Conservation (phyloP, 2,797 vertebrate species). For the Eulemur coronatus region DNA sequence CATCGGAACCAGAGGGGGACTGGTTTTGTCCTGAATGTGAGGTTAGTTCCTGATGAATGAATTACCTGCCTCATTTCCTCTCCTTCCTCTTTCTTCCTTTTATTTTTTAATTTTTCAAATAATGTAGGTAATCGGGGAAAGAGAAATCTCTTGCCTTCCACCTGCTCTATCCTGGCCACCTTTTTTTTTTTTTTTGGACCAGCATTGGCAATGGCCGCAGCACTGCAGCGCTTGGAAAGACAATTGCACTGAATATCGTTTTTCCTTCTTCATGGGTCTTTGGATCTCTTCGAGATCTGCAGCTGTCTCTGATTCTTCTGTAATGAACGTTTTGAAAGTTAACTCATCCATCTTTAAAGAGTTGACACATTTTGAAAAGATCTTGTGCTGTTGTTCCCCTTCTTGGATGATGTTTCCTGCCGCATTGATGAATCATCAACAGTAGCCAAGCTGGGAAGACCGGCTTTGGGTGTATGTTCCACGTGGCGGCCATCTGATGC, state of each 20-base stretch:
- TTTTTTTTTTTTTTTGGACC: neutral
- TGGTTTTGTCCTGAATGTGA: constrained; percentile 99
- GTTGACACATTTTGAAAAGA: neutral
- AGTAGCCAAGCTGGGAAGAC: neutral
- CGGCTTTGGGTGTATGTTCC: neutral
- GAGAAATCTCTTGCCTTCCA: constrained; percentile 5
- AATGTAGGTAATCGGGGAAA: constrained; percentile 20
- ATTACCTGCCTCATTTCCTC: constrained; percentile 61
- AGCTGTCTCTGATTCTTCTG: neutral
- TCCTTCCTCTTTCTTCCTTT: constrained; percentile 58
- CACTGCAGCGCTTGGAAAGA: neutral
- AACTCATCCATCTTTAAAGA: neutral
- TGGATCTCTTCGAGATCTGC: constrained; percentile 11
- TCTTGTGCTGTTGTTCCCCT: rapidly evolving
- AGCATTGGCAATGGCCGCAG: neutral
- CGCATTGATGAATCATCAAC: rapidly evolving
- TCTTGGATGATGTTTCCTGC: neutral
- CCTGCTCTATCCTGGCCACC: neutral
- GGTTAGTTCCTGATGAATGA: constrained; percentile 86
- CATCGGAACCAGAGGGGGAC: constrained; percentile 95
- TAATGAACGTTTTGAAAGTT: neutral
- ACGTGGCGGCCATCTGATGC: neutral
- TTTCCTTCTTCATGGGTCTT: neutral
- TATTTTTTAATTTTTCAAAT: constrained; percentile 31
- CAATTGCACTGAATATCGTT: neutral